A percentile compares a stretch with the other conserved stretches of the same genome.
Conservation (phyloP, 2,888 invertebrate genomes). For the Cephus pulcher region DNA sequence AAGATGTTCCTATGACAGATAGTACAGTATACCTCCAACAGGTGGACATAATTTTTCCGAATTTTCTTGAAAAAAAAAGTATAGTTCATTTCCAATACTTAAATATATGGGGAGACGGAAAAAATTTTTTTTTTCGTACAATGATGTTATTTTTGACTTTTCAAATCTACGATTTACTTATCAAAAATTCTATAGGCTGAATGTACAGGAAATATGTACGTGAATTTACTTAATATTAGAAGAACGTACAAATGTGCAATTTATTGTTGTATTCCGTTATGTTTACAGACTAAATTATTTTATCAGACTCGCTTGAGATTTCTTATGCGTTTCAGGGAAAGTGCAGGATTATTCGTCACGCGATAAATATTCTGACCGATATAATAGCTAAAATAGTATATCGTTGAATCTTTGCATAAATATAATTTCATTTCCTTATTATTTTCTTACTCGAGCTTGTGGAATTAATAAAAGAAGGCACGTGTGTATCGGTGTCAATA, state of each 20-base stretch:
- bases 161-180: background rate
- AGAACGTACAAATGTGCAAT: background rate
- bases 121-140: background rate
- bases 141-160: background rate
- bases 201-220: background rate
- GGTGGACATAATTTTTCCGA: constrained; percentile 1
- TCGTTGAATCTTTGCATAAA: background rate
- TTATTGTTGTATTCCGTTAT: background rate
- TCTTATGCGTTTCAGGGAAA: background rate
- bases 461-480: background rate
- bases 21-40: background rate
- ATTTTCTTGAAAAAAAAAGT: background rate
- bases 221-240: background rate
- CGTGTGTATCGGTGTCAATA: background rate
- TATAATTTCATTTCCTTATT: background rate
- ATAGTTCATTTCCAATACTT: background rate
- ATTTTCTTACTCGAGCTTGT: background rate
- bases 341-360: background rate
- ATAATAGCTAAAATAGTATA: background rate
- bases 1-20: background rate
- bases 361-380: constrained; percentile 5
- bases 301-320: background rate
- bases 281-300: background rate
- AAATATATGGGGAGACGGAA: background rate
- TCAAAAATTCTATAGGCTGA: background rate